Conservation (phyloP, 37 sponge, comb jelly and placozoan genomes). For the Cliona cf. orientalis region DNA sequence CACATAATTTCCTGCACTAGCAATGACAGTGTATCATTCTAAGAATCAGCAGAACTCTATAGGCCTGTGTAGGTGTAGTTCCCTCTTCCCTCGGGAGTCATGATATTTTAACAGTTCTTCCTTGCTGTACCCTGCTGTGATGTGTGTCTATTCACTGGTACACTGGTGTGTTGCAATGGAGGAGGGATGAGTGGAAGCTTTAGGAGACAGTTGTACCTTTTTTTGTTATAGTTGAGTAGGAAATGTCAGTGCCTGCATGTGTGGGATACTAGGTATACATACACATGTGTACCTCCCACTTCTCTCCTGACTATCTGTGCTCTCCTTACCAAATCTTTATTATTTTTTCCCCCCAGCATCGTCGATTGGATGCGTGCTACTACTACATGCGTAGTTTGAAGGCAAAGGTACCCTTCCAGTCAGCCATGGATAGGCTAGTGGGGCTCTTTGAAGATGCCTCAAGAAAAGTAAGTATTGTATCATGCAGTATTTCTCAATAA, state of each 20-base stretch:
- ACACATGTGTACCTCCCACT: constrained; percentile 8
- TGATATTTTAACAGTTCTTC: no score
- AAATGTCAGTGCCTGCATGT: not conserved
- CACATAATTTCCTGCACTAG: no score
- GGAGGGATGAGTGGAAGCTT: not conserved
- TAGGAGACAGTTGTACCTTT: not conserved
- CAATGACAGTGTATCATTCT: no score
- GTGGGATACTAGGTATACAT: constrained; percentile 14
- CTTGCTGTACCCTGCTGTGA: no score
- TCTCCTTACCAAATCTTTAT: not conserved
- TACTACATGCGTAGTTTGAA: constrained; percentile 82
- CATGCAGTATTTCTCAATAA: no score
- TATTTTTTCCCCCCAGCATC: constrained; percentile 56
- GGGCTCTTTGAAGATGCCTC: constrained; percentile 71
- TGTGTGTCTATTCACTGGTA: no score
- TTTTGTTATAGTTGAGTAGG: not conserved
- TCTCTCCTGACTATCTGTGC: not conserved
- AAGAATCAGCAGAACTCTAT: no score
- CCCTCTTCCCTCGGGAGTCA: no score
- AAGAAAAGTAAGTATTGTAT: constrained; percentile 74
- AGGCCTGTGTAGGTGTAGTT: no score
- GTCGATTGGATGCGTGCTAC: constrained; percentile 82
- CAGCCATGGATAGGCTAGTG: constrained; percentile 84
- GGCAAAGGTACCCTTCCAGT: constrained; percentile 66
- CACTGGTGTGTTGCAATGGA: no score